Conservation (phyloP, 2,888 invertebrate genomes). For the Meganola albula region DNA sequence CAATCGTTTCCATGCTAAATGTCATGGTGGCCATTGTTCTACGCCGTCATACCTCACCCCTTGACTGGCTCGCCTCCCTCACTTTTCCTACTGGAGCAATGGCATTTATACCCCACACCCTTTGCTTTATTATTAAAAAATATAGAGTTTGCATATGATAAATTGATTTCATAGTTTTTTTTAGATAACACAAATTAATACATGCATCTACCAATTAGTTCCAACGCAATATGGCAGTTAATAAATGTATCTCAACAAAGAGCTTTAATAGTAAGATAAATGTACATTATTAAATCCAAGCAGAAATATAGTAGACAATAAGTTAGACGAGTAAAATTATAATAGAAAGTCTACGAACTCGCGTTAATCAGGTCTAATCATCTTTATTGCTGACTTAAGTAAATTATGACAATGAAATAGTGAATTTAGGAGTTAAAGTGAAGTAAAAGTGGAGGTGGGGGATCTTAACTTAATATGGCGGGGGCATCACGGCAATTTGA, state of each 20-base stretch:
- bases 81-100: slow-evolving; percentile 53
- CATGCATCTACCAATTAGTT: background rate
- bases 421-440: slow-evolving; percentile 44
- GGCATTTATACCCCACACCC: slow-evolving; percentile 63
- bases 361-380: slow-evolving; percentile 26
- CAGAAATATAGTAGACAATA: slow-evolving; percentile 1
- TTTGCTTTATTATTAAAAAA: slow-evolving; percentile 60
- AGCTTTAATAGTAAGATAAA: no score
- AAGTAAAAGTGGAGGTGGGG: slow-evolving; percentile 39
- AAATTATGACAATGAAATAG: slow-evolving; percentile 52
- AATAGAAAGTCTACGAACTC: slow-evolving; percentile 11
- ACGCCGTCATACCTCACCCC: slow-evolving; percentile 36
- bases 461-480: slow-evolving; percentile 72
- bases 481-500: slow-evolving; percentile 73
- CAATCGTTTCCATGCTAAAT: slow-evolving; percentile 76
- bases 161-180: slow-evolving; percentile 49
- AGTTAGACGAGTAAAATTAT: slow-evolving; percentile 8
- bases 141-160: slow-evolving; percentile 44
- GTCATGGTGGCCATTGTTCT: slow-evolving; percentile 76
- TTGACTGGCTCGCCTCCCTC: slow-evolving; percentile 39
- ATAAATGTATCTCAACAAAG: background rate
- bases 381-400: slow-evolving; percentile 39
- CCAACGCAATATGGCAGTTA: background rate
- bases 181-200: slow-evolving; percentile 20
- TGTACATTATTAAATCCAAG: background rate